phyloP scores from a whole-genome alignment of 2,888 invertebrate genomes.

The Drosophila quasianomalipes region DNA sequence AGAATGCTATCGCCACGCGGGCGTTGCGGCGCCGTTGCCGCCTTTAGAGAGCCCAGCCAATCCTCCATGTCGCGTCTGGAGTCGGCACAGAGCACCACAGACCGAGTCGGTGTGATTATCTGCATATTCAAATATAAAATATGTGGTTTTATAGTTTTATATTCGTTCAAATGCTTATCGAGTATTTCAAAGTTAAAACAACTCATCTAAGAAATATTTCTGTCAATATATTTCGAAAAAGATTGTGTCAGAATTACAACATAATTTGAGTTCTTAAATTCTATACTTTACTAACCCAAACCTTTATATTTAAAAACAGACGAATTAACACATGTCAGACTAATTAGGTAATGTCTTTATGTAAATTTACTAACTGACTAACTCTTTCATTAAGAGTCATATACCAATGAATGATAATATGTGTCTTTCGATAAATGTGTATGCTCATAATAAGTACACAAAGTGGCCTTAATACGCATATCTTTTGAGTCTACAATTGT shows the following conservation, averaged over 20 bases:
- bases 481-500: neutral
- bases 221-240: neutral
- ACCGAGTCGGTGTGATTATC: conserved; percentile 91
- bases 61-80: conserved; percentile 95
- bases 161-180: neutral
- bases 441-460: neutral
- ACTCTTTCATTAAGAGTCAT: neutral
- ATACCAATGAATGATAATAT: neutral
- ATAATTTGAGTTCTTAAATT: neutral
- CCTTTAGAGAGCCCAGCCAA: conserved; percentile 94
- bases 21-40: conserved; percentile 87
- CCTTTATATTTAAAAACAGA: too few species aligned
- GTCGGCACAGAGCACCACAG: conserved; percentile 92
- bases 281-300: too few species aligned
- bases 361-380: neutral
- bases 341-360: neutral
- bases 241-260: neutral
- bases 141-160: neutral
- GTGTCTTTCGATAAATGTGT: neutral
- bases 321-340: neutral
- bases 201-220: neutral
- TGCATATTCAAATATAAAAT: conserved; percentile 27
- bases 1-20: conserved; percentile 86
- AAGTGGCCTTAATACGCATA: neutral
- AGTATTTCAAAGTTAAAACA: neutral